phyloP scores from a whole-genome alignment of 2,888 invertebrate genomes.

The Apodemia duryi region DNA sequence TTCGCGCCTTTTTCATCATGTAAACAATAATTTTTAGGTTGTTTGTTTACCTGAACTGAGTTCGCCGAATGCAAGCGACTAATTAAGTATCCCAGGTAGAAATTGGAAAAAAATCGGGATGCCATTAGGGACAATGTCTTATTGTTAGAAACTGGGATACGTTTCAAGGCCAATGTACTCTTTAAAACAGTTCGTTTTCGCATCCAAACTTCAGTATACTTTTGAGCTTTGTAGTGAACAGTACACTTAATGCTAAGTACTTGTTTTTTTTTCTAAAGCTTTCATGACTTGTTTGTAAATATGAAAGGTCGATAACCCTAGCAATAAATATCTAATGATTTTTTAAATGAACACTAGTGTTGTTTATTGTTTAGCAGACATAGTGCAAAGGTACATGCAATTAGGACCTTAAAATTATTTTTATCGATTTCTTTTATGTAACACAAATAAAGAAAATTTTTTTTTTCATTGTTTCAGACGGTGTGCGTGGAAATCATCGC shows the following conservation, averaged over 20 bases:
- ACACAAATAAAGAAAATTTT: background rate
- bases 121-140: slow-evolving; percentile 44
- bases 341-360: slow-evolving; percentile 16
- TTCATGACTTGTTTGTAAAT: slow-evolving; percentile 58
- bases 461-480: slow-evolving; percentile 70
- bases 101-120: slow-evolving; percentile 43
- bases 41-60: slow-evolving; percentile 52
- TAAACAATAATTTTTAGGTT: slow-evolving; percentile 60
- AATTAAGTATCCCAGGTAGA: slow-evolving; percentile 47
- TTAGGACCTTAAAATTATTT: background rate
- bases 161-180: slow-evolving; percentile 64
- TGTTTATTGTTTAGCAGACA: slow-evolving; percentile 22
- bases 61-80: slow-evolving; percentile 38
- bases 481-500: slow-evolving; percentile 71
- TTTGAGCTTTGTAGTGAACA: slow-evolving; percentile 49
- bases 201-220: slow-evolving; percentile 72
- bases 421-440: background rate
- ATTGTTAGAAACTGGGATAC: slow-evolving; percentile 60
- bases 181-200: slow-evolving; percentile 65
- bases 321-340: slow-evolving; percentile 28
- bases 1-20: slow-evolving; percentile 67
- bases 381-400: slow-evolving; percentile 27
- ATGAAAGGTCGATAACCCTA: slow-evolving; percentile 53
- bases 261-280: slow-evolving; percentile 33
- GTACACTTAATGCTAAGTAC: slow-evolving; percentile 53